A percentile compares a stretch with the other conserved stretches of the same genome.
phyloP scores from a whole-genome alignment of 2,797 vertebrate species.

The Eleutherodactylus coqui region DNA sequence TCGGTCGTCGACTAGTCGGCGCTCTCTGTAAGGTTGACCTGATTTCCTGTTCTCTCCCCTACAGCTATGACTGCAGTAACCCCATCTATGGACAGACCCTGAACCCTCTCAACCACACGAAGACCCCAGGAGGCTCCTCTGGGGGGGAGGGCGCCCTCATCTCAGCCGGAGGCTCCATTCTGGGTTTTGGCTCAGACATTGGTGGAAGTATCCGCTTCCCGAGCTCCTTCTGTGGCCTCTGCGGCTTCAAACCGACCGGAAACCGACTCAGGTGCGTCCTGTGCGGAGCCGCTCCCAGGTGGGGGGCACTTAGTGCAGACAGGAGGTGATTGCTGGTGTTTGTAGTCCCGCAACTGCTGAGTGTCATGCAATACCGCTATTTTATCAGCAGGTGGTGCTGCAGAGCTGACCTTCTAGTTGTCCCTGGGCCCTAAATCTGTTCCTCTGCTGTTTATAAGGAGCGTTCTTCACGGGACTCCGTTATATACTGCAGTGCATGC shows the following conservation, averaged over 20 bases:
- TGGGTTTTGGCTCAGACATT: constrained; percentile 78
- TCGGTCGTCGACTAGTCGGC: too few relatives aligned
- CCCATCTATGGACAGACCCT: constrained; percentile 84
- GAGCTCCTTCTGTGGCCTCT: constrained; percentile 79
- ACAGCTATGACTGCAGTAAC: constrained; percentile 74
- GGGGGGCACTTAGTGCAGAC: neutral
- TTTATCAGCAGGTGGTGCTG: neutral
- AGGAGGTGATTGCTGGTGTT: neutral
- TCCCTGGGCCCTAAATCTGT: neutral
- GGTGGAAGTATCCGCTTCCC: constrained; percentile 80
- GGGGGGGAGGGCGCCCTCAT: constrained; percentile 80
- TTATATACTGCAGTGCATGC: too few relatives aligned
- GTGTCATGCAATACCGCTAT: neutral
- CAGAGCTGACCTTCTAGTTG: neutral
- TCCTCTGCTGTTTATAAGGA: too few relatives aligned
- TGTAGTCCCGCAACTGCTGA: neutral
- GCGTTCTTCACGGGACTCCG: too few relatives aligned
- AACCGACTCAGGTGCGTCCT: constrained; percentile 76
- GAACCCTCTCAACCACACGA: constrained; percentile 83
- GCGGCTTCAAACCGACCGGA: constrained; percentile 75
- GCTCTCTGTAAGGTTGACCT: too few relatives aligned
- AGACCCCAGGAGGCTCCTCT: constrained; percentile 86
- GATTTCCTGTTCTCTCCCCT: neutral
- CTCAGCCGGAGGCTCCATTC: constrained; percentile 74
- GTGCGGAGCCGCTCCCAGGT: neutral